Percentiles rank a stretch among this genome's conserved stretches.
Conservation (phyloP, 2,888 invertebrate species). For the Nymphalis c-album region DNA sequence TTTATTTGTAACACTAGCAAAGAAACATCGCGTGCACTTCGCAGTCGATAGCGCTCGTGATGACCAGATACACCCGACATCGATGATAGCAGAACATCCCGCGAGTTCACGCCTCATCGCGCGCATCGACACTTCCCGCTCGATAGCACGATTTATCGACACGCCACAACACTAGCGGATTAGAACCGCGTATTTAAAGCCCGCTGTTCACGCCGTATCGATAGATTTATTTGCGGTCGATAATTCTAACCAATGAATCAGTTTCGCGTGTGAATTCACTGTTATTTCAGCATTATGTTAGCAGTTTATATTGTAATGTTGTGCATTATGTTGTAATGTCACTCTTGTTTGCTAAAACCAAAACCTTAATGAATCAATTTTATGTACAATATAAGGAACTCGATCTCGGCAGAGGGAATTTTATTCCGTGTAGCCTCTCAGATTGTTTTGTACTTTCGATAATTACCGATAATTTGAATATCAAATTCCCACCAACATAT, state of each 20-base stretch:
- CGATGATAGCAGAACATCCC: conserved; percentile 25
- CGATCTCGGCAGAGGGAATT: too few species aligned
- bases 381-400: too few species aligned
- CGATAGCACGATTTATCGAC: conserved; percentile 28
- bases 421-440: too few species aligned
- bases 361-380: too few species aligned
- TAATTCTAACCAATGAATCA: conserved; percentile 13
- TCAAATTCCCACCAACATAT: too few species aligned
- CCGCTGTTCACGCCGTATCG: conserved; percentile 16
- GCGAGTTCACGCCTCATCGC: conserved; percentile 15
- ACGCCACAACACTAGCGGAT: conserved; percentile 25
- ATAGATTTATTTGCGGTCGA: conserved; percentile 18
- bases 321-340: too few species aligned
- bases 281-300: conserved; percentile 13
- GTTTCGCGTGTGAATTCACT: conserved; percentile 17
- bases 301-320: background rate
- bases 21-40: conserved; percentile 16
- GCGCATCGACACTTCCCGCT: conserved; percentile 9
- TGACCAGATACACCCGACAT: conserved; percentile 5
- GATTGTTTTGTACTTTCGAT: too few species aligned
- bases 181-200: conserved; percentile 23
- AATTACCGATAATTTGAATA: too few species aligned
- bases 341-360: too few species aligned
- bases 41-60: conserved; percentile 13
- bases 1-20: background rate